These are phyloP conservation scores for Drosophila merina DNA, from an alignment of 2,888 invertebrate genomes.

Conservation along the genomic window DNA sequence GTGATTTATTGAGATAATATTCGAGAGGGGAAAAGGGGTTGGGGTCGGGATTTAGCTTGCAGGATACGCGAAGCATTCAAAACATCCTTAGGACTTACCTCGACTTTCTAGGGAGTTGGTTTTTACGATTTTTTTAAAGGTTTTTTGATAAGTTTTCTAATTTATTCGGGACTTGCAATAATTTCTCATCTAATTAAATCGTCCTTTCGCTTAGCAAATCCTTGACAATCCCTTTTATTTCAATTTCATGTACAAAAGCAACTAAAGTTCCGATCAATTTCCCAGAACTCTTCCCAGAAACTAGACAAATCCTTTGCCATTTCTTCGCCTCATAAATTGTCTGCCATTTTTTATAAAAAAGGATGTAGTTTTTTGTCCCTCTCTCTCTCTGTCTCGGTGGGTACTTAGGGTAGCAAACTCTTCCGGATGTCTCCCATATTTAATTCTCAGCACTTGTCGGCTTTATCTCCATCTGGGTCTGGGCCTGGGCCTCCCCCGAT, in stretches of 20 bases:
- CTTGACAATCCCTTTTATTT: neutral
- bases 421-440: conserved; percentile 14
- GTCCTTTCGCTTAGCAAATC: neutral
- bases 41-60: neutral
- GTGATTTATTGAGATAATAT: conserved; percentile 34
- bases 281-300: neutral
- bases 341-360: conserved; percentile 2
- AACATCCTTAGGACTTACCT: neutral
- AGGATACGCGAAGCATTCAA: neutral
- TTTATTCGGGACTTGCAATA: no score
- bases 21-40: neutral
- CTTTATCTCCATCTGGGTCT: conserved; percentile 22
- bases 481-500: neutral
- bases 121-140: neutral
- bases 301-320: conserved; percentile 33
- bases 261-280: conserved; percentile 14
- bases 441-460: conserved; percentile 15
- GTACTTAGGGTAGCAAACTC: conserved; percentile 15
- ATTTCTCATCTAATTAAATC: no score
- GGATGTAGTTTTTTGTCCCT: neutral
- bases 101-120: neutral
- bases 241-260: conserved; percentile 4
- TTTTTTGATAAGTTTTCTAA: neutral
- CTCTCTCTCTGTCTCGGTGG: neutral
- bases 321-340: conserved; percentile 17